These are phyloP conservation scores for Halcyon leucocephala DNA, from an alignment of 2,797 vertebrate genomes.

Conservation along the genomic window DNA sequence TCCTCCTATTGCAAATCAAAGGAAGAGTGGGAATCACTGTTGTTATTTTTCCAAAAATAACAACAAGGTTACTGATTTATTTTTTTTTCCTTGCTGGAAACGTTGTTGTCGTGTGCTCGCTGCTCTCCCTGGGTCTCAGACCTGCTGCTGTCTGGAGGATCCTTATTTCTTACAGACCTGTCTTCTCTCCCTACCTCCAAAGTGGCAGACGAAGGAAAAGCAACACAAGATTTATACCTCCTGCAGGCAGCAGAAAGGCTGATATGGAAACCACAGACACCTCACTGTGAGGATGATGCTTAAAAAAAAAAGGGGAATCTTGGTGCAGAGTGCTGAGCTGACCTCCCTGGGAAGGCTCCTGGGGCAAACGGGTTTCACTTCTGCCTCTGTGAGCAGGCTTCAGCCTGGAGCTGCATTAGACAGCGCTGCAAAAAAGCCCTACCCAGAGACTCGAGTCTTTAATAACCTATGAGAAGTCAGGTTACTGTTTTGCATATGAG, in stretches of 20 bases:
- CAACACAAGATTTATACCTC: background rate
- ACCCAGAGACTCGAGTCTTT: background rate
- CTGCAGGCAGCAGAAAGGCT: background rate
- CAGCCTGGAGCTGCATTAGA: background rate
- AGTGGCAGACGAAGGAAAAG: background rate
- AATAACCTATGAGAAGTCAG: background rate
- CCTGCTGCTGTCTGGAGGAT: background rate
- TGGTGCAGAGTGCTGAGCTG: background rate
- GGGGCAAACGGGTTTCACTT: background rate
- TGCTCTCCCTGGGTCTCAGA: background rate
- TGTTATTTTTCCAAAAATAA: background rate
- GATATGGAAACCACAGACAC: background rate
- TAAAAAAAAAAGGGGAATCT: background rate
- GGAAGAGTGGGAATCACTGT: background rate
- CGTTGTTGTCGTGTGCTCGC: background rate
- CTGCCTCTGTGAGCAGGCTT: background rate
- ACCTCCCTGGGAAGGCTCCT: accelerated
- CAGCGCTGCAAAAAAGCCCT: background rate
- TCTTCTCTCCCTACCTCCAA: background rate
- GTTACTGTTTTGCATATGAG: background rate
- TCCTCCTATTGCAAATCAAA: slow-evolving; percentile 20
- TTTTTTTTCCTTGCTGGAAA: background rate
- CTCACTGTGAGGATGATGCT: background rate
- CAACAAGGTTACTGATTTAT: background rate
- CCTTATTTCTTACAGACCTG: background rate